Evolutionary conservation across 2,888 invertebrate genomes (phyloP).

Genomic region (Scrobipalpa costella): DNA sequence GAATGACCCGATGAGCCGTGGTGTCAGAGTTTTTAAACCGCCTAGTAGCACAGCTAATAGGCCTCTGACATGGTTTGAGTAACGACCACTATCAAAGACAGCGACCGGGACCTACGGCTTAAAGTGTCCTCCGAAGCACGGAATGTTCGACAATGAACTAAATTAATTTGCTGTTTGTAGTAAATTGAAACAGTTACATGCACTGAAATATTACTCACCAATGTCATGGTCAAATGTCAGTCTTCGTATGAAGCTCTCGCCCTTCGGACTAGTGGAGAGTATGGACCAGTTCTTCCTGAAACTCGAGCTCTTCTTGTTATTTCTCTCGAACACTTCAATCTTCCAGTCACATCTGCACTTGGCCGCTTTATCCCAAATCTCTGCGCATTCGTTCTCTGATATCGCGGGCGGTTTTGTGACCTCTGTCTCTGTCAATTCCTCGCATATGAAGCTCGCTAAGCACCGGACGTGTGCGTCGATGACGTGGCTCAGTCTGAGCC

Average conservation of each 20-base stretch:
- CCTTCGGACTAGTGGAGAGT: slow-evolving; percentile 70
- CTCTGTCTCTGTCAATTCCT: slow-evolving; percentile 64
- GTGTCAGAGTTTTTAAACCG: too few species aligned
- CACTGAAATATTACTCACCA: too few species aligned
- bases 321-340: slow-evolving; percentile 73
- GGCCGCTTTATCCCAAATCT: slow-evolving; percentile 79
- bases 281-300: slow-evolving; percentile 78
- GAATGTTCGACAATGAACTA: too few species aligned
- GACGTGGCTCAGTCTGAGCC: slow-evolving; percentile 55
- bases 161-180: too few species aligned
- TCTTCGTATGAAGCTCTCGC: slow-evolving; percentile 63
- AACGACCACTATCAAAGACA: too few species aligned
- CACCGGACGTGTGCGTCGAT: slow-evolving; percentile 69
- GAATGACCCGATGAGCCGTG: too few species aligned
- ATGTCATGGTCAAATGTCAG: slow-evolving; percentile 75
- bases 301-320: slow-evolving; percentile 74
- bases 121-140: too few species aligned
- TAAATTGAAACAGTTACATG: too few species aligned
- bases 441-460: slow-evolving; percentile 68
- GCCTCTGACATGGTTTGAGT: too few species aligned
- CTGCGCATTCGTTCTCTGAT: slow-evolving; percentile 80
- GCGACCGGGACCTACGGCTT: too few species aligned
- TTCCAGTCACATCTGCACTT: slow-evolving; percentile 85
- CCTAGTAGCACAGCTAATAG: too few species aligned
- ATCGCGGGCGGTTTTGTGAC: slow-evolving; percentile 69